Base-by-base conservation (phyloP, 2,113 vertebrate species). In the Orycteropus afer region DNA sequence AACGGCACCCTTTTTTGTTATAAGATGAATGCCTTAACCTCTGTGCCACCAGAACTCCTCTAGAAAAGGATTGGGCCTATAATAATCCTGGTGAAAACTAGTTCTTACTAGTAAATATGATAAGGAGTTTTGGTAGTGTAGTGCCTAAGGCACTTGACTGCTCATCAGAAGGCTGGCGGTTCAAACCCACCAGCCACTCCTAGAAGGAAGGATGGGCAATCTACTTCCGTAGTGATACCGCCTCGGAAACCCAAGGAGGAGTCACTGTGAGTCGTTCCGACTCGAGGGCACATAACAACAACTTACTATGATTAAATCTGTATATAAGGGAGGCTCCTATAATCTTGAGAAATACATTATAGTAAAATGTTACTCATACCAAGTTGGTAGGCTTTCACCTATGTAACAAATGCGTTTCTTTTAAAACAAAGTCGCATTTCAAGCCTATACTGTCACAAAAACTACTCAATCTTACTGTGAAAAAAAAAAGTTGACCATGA, bases 401-500 rank as follows among this genome's bases (percentile, higher is more conserved):
- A 53, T 32, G 57, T 32, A 78, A 86, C 25, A 51, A 93, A 93
- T 82, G 65, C 4, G n/a, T 14, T 73, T 65, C 79, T 76, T 45
- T 81, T 89, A 69, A 82, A 74, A 89, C 47, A 69, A 82, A 93
- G 74, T 34, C 32, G 63, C 18, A 83, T 7, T 20, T 37, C n/a
- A 77, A 96, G 49, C 37, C 53, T 37, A 65, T 13, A 69, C 23
- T 55, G 55, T 93, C 49, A 89, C 13, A 82, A 91, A n/a, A 85
- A 84, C 4, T 53, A 32, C 20, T 13, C 81, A 40, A 65, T 61
- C 12, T 85, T 87, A 37, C 11, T 32, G 11, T 6, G 27, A 59
- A 80, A 27, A 73, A 85, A 83, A 34, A 63, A 94, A 93, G 80
- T 49, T 85, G 81, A 27, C 73, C 90, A 83, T 90, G 85, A 91